These are phyloP conservation scores for Lycaena phlaeas DNA, from an alignment of 2,888 invertebrate species.

Conservation along the genomic window DNA sequence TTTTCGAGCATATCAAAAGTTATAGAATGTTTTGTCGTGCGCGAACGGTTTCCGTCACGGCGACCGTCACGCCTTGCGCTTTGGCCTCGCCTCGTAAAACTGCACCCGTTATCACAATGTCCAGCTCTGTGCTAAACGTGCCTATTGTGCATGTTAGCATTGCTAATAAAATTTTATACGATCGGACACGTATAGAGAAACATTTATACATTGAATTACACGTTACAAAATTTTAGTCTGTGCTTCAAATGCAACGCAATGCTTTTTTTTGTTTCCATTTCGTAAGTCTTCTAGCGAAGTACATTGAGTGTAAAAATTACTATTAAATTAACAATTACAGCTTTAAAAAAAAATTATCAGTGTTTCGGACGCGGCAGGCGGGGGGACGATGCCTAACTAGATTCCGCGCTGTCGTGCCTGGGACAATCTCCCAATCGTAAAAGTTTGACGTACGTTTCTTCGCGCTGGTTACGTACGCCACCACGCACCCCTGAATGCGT, in stretches of 20 bases:
- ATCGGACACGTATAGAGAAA: background rate
- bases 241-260: background rate
- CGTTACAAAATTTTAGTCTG: constrained; percentile 2
- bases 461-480: no score
- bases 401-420: no score
- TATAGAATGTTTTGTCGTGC: constrained; percentile 37
- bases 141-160: constrained; percentile 22
- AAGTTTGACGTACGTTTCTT: no score
- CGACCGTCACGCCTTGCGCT: constrained; percentile 48
- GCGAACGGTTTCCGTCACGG: constrained; percentile 33
- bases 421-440: no score
- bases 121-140: constrained; percentile 38
- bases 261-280: no score
- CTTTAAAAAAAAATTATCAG: no score
- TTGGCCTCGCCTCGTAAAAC: constrained; percentile 61
- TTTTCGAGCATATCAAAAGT: constrained; percentile 7
- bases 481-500: no score
- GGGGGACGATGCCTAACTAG: no score
- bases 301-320: no score
- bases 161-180: constrained; percentile 8
- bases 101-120: constrained; percentile 45
- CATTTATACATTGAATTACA: constrained; percentile 7
- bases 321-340: no score
- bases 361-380: no score
- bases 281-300: no score